Base-by-base conservation (phyloP, 2,888 invertebrate species). In the Calameuta pallipes region DNA sequence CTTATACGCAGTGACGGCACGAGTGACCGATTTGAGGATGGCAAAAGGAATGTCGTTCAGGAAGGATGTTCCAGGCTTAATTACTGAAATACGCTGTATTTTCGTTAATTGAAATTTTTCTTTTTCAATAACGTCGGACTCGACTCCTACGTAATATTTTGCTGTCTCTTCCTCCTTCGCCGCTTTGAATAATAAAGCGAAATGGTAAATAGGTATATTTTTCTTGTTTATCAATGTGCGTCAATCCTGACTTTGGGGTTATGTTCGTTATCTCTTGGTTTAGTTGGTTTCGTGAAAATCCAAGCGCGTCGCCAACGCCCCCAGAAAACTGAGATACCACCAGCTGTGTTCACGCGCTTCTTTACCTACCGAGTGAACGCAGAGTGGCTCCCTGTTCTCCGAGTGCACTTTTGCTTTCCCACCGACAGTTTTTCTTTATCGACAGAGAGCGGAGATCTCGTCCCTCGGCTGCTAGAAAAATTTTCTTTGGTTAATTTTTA, bases 331-430 rank as follows among this genome's bases (percentile, higher is more conserved):
- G 97, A 97, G 97, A 97, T 97, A 98, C 97, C 97, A 97, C 97
- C 97, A 97, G 97, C 97, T 98, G 97, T 97, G 97, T 98, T 98
- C 97, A 97, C 97, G 96, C 94, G 91, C 90, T 89, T 93, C 93
- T 92, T 92, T 92, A 92, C 92, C 92, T 92, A 93, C 94, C 95
- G 95, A 96, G 98, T 95, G 96, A 98, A 97, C 98, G 96, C 98
- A 97, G 97, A 96, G 97, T 97, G 98, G 97, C 96, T 97, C 97
- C 98, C 98, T 95, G 96, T 94, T 94, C 95, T 95, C 94, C 94
- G 92, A 93, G 93, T 93, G 92, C 90, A 77, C 36, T 74, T 71
- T 69, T 36, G 13, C 31, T 71, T 34, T 6, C 31, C 71, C 13
- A 31, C 31, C 11, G 2, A 71, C 71, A 31, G 71, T 9, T 71